Evolutionary conservation across 2,888 invertebrate species (phyloP).

Genomic region (Sinhomidia bicolor): DNA sequence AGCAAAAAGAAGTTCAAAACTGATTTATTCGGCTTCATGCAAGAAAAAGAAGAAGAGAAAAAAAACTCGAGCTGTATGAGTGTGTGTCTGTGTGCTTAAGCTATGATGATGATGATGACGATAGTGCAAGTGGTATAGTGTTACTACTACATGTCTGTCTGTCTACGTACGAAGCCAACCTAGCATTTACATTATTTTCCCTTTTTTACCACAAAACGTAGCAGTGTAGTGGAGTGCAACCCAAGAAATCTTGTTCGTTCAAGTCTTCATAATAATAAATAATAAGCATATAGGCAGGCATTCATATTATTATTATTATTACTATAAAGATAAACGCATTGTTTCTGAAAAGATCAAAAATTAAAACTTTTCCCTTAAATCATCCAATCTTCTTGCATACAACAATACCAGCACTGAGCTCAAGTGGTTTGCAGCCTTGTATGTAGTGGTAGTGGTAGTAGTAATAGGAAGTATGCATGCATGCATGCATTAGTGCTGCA

Average conservation of each 20-base stretch:
- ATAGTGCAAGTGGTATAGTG: neutral
- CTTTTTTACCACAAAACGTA: neutral
- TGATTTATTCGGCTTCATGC: conserved; percentile 62
- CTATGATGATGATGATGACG: neutral
- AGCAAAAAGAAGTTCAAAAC: conserved; percentile 64
- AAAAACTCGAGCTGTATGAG: neutral
- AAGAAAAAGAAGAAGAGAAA: no score
- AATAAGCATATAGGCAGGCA: no score
- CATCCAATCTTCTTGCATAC: conserved; percentile 48
- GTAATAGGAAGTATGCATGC: neutral
- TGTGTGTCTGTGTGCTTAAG: neutral
- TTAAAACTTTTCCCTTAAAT: conserved; percentile 74
- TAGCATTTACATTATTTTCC: neutral
- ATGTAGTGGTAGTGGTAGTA: conserved; percentile 44
- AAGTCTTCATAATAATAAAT: no score
- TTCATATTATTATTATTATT: no score
- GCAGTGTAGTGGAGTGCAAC: no score
- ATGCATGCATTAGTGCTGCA: no score
- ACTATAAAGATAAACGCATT: conserved; percentile 71
- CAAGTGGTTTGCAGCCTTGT: no score
- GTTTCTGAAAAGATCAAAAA: conserved; percentile 73
- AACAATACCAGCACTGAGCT: no score
- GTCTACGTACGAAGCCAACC: neutral
- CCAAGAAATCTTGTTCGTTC: no score
- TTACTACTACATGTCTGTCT: neutral